Base-by-base conservation (phyloP, 2,888 invertebrate genomes). In the Achlya flavicornis region DNA sequence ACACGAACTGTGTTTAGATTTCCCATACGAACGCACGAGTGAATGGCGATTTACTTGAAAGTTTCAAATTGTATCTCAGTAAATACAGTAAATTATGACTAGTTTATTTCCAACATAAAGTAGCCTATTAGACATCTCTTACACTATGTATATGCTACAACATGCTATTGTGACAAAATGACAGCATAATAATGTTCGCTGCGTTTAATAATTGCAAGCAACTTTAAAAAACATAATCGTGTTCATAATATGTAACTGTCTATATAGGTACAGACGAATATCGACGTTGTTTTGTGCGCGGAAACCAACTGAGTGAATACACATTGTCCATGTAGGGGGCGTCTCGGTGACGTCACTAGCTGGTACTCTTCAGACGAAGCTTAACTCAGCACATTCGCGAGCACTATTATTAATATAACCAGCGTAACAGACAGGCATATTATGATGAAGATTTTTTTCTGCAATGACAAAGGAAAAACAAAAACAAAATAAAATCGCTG, bases 381-480 rank as follows among this genome's bases (percentile, higher is more conserved):
- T 84, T 89, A 92, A 67, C 70, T 74, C 79, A 94, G 83, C 71
- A 70, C 72, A 73, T 89, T 80, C 71, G 94, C 91, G 85, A 97
- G 95, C 92, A 96, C 92, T 92, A 97, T 95, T 94, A 96, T 95
- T 94, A 97, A 95, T 94, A 97, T 95, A 94, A 96, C 94, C 95
- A 96, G 93, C 92, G 96, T 95, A 92, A 97, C 94, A 90, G 95
- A 94, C 94, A 97, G 95, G 96, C 97, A 97, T 95, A 97, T 96
- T 93, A 96, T 95, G 95, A 97, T 97, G 96, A 97, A 95, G 95
- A 97, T 96, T 95, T 96, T 96, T 97, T 97, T 97, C 97, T 97
- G 97, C 89, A 95, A 96, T 94, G 92, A 94, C 88, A 95, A 94
- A 94, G 87, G 91, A 90, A 85, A 94, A 93, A 89, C 81, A 85